Evolutionary conservation across 2,888 invertebrate species (phyloP).

Genomic region (Cylindroiulus punctatus): DNA sequence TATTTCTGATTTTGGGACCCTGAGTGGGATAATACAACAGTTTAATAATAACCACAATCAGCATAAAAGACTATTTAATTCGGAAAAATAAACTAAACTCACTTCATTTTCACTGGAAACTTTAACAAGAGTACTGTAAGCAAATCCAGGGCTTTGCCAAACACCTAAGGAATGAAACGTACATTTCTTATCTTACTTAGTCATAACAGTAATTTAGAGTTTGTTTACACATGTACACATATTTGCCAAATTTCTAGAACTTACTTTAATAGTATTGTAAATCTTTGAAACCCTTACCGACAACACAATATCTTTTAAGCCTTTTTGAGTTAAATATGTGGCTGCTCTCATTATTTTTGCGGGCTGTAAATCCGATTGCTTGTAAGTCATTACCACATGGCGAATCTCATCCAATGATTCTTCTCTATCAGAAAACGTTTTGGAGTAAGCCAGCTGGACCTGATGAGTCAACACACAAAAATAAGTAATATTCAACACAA

Average conservation of each 20-base stretch:
- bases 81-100: background rate
- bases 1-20: slow-evolving; percentile 84
- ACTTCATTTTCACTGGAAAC: slow-evolving; percentile 57
- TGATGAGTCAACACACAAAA: slow-evolving; percentile 63
- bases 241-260: too few species aligned
- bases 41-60: background rate
- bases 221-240: background rate
- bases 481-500: background rate
- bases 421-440: slow-evolving; percentile 89
- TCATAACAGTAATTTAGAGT: too few species aligned
- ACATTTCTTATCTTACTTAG: too few species aligned
- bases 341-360: slow-evolving; percentile 87
- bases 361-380: slow-evolving; percentile 64
- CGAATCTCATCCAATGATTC: slow-evolving; percentile 81
- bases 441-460: slow-evolving; percentile 91
- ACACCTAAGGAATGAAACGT: slow-evolving; percentile 55
- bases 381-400: slow-evolving; percentile 68
- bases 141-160: slow-evolving; percentile 56
- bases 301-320: slow-evolving; percentile 83
- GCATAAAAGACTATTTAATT: background rate
- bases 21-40: slow-evolving; percentile 63
- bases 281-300: slow-evolving; percentile 54
- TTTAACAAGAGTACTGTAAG: slow-evolving; percentile 56
- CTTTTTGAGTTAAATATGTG: slow-evolving; percentile 80
- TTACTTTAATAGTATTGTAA: too few species aligned